Conservation (phyloP, 2,888 invertebrate genomes). For the Stenchaetothrips biformis region DNA sequence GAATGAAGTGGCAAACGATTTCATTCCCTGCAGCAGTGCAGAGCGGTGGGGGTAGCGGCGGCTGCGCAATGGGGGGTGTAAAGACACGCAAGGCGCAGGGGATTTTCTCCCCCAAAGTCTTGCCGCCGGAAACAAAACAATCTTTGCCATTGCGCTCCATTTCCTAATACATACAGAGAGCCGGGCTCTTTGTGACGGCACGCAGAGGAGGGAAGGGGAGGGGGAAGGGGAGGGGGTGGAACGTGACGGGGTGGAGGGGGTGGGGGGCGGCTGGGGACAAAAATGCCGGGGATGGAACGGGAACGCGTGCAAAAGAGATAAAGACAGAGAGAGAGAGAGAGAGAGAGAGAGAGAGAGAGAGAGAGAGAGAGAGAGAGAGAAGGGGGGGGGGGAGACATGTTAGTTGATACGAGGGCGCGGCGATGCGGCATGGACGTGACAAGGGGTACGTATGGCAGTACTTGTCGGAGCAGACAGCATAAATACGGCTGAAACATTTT, state of each 20-base stretch:
- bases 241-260: not conserved
- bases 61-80: not conserved
- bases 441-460: not conserved
- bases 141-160: conserved; percentile 20
- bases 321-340: not conserved
- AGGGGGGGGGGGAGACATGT: not conserved
- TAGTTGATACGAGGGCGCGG: not conserved
- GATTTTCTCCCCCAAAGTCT: conserved; percentile 19
- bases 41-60: not conserved
- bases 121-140: conserved; percentile 20
- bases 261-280: not conserved
- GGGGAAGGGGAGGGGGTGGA: not conserved
- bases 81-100: not conserved
- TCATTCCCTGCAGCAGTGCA: not conserved
- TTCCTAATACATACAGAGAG: conserved; percentile 19
- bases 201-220: not conserved
- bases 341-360: not conserved
- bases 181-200: not conserved
- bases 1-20: no score
- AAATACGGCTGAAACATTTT: not conserved
- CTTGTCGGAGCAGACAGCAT: not conserved
- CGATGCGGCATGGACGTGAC: not conserved
- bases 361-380: not conserved
- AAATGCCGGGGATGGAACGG: not conserved
- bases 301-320: no score